These are phyloP conservation scores for Colistium nudipinnis DNA, from an alignment of 2,113 vertebrate species.

Conservation along the genomic window DNA sequence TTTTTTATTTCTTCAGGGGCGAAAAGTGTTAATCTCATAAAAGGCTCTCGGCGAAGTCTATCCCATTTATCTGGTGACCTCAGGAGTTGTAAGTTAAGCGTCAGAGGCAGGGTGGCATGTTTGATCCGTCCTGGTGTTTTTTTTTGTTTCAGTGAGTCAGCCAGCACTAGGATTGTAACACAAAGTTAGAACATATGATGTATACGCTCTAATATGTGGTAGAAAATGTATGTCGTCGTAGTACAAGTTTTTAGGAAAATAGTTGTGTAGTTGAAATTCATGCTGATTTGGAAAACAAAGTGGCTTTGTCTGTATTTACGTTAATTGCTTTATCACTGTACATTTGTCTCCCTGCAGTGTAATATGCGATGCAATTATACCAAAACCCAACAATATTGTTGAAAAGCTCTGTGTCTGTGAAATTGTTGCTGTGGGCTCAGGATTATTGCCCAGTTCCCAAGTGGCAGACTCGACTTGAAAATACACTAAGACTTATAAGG, in stretches of 20 bases:
- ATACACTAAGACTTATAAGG: constrained; percentile 70
- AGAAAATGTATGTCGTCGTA: background rate
- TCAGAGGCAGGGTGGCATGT: constrained; percentile 26
- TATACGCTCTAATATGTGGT: background rate
- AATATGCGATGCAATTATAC: constrained; percentile 69
- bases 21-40: constrained; percentile 51
- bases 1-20: constrained; percentile 57
- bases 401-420: constrained; percentile 63
- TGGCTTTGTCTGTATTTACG: constrained; percentile 40
- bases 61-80: constrained; percentile 68
- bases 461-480: constrained; percentile 64
- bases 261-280: constrained; percentile 12
- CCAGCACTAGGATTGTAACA: background rate
- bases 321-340: constrained; percentile 56
- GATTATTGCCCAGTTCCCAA: constrained; percentile 71
- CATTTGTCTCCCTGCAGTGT: constrained; percentile 59
- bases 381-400: constrained; percentile 54
- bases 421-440: constrained; percentile 62
- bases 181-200: constrained; percentile 9
- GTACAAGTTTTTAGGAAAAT: background rate
- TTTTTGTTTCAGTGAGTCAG: constrained; percentile 10
- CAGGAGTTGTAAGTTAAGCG: constrained; percentile 43
- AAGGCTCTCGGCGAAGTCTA: constrained; percentile 35
- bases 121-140: background rate
- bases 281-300: constrained; percentile 37